phyloP scores from a whole-genome alignment of 2,113 vertebrate species.

The Thunnus maccoyii region DNA sequence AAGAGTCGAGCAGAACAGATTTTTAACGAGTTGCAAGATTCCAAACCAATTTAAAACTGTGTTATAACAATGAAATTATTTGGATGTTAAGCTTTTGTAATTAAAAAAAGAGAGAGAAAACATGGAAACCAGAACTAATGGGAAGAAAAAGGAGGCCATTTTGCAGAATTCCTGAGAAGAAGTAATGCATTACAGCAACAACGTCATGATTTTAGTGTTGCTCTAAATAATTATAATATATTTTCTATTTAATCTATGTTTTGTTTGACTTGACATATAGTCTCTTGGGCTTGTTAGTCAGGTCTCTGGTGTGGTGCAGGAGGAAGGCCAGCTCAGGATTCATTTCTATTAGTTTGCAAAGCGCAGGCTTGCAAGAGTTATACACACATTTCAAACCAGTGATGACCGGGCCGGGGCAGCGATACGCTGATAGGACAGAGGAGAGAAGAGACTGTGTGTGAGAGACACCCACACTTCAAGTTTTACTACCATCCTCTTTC shows the following conservation, averaged over 20 bases:
- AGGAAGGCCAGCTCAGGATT: slow-evolving; percentile 44
- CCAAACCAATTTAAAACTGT: neutral
- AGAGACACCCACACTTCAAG: slow-evolving; percentile 54
- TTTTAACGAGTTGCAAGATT: neutral
- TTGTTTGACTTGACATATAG: neutral
- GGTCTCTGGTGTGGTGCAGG: slow-evolving; percentile 73
- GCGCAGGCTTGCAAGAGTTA: slow-evolving; percentile 72
- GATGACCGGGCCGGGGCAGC: slow-evolving; percentile 74
- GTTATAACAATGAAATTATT: neutral
- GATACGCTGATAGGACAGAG: slow-evolving; percentile 83
- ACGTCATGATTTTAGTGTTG: neutral
- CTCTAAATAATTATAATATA: neutral
- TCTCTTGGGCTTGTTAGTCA: slow-evolving; percentile 22
- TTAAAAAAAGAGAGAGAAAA: neutral
- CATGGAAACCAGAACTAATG: slow-evolving; percentile 35
- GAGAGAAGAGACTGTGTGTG: slow-evolving; percentile 71
- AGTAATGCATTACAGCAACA: slow-evolving; percentile 14
- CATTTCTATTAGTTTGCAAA: slow-evolving; percentile 75
- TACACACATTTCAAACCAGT: slow-evolving; percentile 87
- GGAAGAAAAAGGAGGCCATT: slow-evolving; percentile 64
- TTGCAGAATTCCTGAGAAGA: slow-evolving; percentile 37
- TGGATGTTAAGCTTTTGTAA: neutral
- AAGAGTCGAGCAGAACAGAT: neutral
- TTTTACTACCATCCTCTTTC: slow-evolving; percentile 18
- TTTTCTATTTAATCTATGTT: slow-evolving; percentile 5